These are phyloP conservation scores for Uromys caudimaculatus DNA, from an alignment of 2,797 vertebrate species.

Conservation along the genomic window DNA sequence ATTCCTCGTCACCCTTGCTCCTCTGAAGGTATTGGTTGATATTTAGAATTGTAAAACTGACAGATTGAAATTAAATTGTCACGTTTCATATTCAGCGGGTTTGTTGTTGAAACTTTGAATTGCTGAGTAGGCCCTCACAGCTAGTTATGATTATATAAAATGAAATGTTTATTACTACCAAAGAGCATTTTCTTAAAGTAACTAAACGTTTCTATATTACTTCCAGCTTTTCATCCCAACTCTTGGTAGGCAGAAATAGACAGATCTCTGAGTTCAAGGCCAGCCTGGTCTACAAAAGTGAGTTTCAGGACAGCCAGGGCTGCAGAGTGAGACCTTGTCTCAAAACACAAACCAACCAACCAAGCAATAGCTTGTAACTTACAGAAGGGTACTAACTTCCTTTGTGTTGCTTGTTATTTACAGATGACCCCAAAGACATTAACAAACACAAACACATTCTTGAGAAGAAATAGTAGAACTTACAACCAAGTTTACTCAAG, in stretches of 20 bases:
- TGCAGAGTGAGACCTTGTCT: not conserved
- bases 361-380: conserved; percentile 2
- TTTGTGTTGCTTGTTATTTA: conserved; percentile 39
- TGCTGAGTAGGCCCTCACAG: not conserved
- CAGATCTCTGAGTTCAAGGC: not conserved
- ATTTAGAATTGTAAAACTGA: not conserved
- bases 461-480: not conserved
- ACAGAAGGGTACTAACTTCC: not conserved
- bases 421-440: conserved; percentile 4
- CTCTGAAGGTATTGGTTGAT: not conserved
- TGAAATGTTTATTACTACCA: conserved; percentile 1
- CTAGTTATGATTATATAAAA: conserved; percentile 3
- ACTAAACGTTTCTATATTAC: not conserved
- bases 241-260: no score
- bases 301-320: not conserved
- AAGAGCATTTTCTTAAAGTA: conserved; percentile 26
- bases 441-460: conserved; percentile 15
- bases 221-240: no score
- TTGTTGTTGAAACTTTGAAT: not conserved
- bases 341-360: not conserved
- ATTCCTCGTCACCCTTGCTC: not conserved
- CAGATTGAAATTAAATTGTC: not conserved
- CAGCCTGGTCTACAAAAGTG: not conserved
- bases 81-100: not conserved
- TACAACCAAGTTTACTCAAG: not conserved